A percentile compares a stretch with the other conserved stretches of the same genome.
Evolutionary conservation across 2,888 invertebrate genomes (phyloP).

Genomic region (Tachystola acroxantha): DNA sequence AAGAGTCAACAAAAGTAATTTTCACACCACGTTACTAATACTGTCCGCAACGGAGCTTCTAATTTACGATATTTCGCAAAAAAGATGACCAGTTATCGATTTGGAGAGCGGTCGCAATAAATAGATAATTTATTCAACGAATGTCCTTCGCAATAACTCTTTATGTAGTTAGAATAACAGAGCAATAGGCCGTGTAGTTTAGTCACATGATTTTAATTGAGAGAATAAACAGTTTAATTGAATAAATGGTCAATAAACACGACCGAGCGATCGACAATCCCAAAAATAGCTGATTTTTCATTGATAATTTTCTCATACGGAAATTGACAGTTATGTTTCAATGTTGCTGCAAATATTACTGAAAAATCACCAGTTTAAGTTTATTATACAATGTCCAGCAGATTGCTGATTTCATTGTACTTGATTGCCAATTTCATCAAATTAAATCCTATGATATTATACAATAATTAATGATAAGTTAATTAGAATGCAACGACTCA

Average conservation of each 20-base stretch:
- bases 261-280: background rate
- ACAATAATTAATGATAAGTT: no score
- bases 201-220: conserved; percentile 45
- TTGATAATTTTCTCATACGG: no score
- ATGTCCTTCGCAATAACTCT: background rate
- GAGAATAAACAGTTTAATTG: conserved; percentile 32
- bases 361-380: background rate
- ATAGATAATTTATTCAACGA: background rate
- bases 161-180: background rate
- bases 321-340: background rate
- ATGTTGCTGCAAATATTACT: background rate
- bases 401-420: no score
- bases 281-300: background rate
- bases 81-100: background rate
- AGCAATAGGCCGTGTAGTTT: conserved; percentile 21
- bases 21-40: background rate
- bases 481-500: no score
- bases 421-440: no score
- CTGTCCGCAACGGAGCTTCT: background rate
- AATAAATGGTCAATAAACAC: conserved; percentile 18
- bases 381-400: no score
- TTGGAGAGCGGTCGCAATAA: background rate
- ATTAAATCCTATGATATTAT: no score
- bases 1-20: background rate
- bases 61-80: background rate